Evolutionary conservation across 2,888 invertebrate species (phyloP).

Genomic region (Epirrita christyi): DNA sequence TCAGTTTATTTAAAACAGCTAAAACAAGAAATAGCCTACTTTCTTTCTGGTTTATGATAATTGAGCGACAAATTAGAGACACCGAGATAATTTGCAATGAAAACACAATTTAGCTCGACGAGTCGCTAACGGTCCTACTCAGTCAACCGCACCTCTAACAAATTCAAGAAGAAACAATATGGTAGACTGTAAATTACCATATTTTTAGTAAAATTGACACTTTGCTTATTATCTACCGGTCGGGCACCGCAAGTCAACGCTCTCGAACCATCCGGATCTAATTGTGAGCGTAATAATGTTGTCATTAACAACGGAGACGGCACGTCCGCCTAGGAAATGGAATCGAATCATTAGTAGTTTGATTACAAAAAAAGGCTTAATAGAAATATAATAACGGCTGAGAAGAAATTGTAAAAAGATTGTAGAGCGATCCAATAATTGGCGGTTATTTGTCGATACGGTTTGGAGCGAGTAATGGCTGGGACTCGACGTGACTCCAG

Average conservation of each 20-base stretch:
- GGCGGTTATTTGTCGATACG: conserved; percentile 85
- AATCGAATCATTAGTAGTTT: conserved; percentile 85
- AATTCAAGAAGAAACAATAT: conserved; percentile 56
- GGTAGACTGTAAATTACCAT: conserved; percentile 73
- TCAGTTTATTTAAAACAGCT: neutral
- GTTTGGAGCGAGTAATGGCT: conserved; percentile 82
- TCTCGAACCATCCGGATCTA: conserved; percentile 84
- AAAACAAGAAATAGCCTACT: neutral
- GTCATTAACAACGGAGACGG: conserved; percentile 83
- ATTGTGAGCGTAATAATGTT: conserved; percentile 59
- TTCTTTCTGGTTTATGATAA: conserved; percentile 24
- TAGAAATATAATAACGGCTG: conserved; percentile 84
- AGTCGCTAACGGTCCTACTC: conserved; percentile 34
- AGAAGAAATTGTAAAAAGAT: conserved; percentile 85
- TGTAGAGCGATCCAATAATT: conserved; percentile 84
- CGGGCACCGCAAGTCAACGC: conserved; percentile 78
- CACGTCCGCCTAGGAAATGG: conserved; percentile 85
- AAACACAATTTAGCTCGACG: conserved; percentile 33
- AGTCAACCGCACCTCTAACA: conserved; percentile 41
- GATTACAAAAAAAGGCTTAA: conserved; percentile 85
- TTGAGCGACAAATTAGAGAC: conserved; percentile 35
- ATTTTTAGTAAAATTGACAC: conserved; percentile 81
- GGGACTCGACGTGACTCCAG: conserved; percentile 79
- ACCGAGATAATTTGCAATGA: conserved; percentile 34
- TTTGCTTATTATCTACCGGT: conserved; percentile 72